Evolutionary conservation across 1,140 invertebrate genomes (phyloP).

Genomic region (Pantala flavescens): DNA sequence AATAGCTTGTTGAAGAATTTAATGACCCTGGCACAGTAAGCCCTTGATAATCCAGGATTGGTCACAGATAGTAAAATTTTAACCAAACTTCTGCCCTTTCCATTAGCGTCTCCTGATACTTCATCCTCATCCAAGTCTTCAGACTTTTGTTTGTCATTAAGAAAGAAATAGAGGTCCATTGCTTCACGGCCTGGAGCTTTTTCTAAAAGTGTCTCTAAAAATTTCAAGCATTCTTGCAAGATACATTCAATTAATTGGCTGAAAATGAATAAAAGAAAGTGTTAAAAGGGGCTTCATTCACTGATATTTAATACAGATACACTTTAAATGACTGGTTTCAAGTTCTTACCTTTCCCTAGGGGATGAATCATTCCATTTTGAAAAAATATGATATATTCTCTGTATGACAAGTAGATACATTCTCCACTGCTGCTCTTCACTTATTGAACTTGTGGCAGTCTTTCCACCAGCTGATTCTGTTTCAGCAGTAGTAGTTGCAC

Average conservation of each 20-base stretch:
- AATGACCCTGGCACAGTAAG: slow-evolving; percentile 65
- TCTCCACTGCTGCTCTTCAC: slow-evolving; percentile 47
- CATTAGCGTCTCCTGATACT: slow-evolving; percentile 33
- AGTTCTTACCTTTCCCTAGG: slow-evolving; percentile 31
- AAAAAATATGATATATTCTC: slow-evolving; percentile 52
- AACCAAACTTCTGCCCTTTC: slow-evolving; percentile 47
- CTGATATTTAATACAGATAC: background rate
- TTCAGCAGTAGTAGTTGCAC: slow-evolving; percentile 39
- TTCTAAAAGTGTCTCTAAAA: slow-evolving; percentile 75
- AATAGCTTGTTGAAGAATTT: slow-evolving; percentile 73
- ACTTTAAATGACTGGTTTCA: background rate
- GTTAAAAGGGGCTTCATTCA: background rate
- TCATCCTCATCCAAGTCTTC: slow-evolving; percentile 6
- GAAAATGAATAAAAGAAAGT: background rate
- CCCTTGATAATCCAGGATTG: slow-evolving; percentile 49
- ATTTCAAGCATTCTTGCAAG: slow-evolving; percentile 58
- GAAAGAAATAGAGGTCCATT: slow-evolving; percentile 62
- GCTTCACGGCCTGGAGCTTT: slow-evolving; percentile 66
- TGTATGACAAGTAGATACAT: slow-evolving; percentile 53
- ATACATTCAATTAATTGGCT: slow-evolving; percentile 41
- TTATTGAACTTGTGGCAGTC: slow-evolving; percentile 47
- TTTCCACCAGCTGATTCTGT: slow-evolving; percentile 34
- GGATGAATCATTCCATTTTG: slow-evolving; percentile 28
- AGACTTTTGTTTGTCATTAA: slow-evolving; percentile 18
- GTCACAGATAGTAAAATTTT: slow-evolving; percentile 65